These are phyloP conservation scores for Oscheius myriophilus DNA, from an alignment of 2,888 invertebrate genomes.

Conservation along the genomic window DNA sequence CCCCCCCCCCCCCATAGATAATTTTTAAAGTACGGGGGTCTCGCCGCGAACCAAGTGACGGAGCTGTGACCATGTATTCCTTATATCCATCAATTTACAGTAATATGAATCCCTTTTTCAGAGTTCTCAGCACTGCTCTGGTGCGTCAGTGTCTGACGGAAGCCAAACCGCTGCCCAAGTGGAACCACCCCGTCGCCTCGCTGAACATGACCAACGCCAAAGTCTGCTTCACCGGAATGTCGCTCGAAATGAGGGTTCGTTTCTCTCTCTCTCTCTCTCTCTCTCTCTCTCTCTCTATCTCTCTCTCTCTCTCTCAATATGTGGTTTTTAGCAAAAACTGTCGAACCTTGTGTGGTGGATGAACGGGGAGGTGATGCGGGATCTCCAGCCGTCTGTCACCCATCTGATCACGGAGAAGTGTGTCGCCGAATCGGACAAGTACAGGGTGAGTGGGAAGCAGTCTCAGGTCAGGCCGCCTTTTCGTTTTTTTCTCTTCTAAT, in stretches of 20 bases:
- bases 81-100: too few relatives aligned
- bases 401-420: slow-evolving; percentile 51
- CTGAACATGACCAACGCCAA: slow-evolving; percentile 40
- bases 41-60: too few relatives aligned
- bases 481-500: too few relatives aligned
- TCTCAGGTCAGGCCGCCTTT: too few relatives aligned
- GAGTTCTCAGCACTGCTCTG: slow-evolving; percentile 42
- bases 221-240: slow-evolving; percentile 42
- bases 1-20: too few relatives aligned
- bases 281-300: neutral
- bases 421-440: slow-evolving; percentile 45
- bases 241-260: slow-evolving; percentile 30
- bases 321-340: slow-evolving; percentile 34
- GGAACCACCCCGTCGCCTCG: slow-evolving; percentile 45
- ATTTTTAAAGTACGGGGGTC: too few relatives aligned
- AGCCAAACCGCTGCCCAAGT: slow-evolving; percentile 36
- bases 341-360: slow-evolving; percentile 44
- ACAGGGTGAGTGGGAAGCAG: slow-evolving; percentile 33
- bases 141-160: slow-evolving; percentile 39
- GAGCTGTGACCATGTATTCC: too few relatives aligned
- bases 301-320: neutral
- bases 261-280: neutral
- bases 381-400: slow-evolving; percentile 40
- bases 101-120: too few relatives aligned
- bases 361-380: slow-evolving; percentile 38